Conservation (phyloP, 2,797 vertebrate genomes). For the Podarcis lilfordi region DNA sequence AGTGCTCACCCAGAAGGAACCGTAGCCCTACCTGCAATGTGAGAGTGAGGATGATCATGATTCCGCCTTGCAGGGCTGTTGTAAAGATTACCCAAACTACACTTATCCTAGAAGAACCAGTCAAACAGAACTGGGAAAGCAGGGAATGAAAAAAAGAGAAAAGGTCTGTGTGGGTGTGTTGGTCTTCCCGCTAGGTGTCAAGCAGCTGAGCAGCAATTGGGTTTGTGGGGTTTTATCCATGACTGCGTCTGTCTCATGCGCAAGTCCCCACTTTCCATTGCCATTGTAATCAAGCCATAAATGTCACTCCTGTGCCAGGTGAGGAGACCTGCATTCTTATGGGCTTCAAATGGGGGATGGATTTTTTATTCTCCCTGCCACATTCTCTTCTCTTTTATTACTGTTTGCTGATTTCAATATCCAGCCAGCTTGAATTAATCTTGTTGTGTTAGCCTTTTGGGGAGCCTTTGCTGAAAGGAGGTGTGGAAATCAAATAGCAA, state of each 20-base stretch:
- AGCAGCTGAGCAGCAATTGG: background rate
- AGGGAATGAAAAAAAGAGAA: background rate
- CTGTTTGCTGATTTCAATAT: background rate
- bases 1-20: too few species aligned
- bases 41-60: too few species aligned
- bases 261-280: background rate
- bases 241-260: background rate
- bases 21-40: background rate
- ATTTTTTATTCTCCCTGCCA: background rate
- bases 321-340: background rate
- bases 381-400: background rate
- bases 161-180: background rate
- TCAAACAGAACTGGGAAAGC: background rate
- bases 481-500: background rate
- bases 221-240: background rate
- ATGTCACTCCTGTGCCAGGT: background rate
- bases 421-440: background rate
- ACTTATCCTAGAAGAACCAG: background rate
- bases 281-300: background rate
- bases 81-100: background rate
- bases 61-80: background rate
- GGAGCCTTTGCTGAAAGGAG: background rate
- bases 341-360: background rate
- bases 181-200: background rate
- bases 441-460: background rate